Base-by-base conservation (phyloP, 1,140 invertebrate genomes). In the Euwallacea fornicatus region DNA sequence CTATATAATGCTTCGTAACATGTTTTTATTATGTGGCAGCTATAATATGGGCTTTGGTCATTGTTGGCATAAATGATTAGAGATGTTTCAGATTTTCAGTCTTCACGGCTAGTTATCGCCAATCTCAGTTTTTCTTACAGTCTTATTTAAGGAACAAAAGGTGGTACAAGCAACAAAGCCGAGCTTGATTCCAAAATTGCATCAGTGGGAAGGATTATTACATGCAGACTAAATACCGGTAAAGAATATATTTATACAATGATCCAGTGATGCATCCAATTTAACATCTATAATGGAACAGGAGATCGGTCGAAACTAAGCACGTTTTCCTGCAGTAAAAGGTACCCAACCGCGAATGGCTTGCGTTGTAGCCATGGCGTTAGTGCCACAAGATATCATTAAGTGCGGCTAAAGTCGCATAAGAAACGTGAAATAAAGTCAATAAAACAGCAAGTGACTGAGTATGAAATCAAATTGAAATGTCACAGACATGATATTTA, bases 381-480 rank as follows among this genome's bases (percentile, higher is more conserved):
- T 71, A 74, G 69, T 72, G 72, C 76, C 74, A 75, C 65, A 70
- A 76, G 74, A 74, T 78, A 76, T 76, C 75, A 71, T 78, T 78
- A 78, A 78, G 65, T 73, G 74, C 71, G 68, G 73, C 74, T 75
- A 66, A 73, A 74, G 75, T 77, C 77, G 75, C 74, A 77, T 78
- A 79, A 79, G 74, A 78, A 77, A 75, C 74, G 78, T 79, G 78
- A 79, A 78, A 79, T 79, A 79, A 74, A 73, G 64, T 71, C 76
- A 72, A 79, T 79, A 79, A 79, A 79, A 79, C 78, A 79, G 78
- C 78, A 75, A 77, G 78, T 78, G 77, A 78, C 77, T 78, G 76
- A 69, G 74, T 77, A 78, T 77, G 76, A 76, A 77, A 72, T 74
- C 73, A 78, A 78, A 79, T 79, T 79, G 78, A 79, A 79, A 79